Conservation (phyloP, 2,113 vertebrate genomes). For the Elanus axillaris region DNA sequence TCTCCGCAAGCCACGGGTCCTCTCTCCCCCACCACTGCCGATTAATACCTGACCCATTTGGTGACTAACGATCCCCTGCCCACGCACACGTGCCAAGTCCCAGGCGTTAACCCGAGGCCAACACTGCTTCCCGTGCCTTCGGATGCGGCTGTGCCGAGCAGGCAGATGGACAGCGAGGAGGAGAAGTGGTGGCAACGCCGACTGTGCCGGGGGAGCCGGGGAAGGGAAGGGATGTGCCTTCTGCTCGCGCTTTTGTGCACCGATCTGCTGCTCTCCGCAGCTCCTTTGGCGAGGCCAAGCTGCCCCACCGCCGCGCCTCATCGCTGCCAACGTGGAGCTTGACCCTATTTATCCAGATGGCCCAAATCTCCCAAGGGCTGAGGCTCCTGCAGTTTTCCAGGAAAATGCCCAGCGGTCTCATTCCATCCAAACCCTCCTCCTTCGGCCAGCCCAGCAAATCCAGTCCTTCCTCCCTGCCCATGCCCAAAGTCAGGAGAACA, state of each 20-base stretch:
- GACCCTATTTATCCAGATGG: constrained; percentile 78
- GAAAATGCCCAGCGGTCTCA: constrained; percentile 40
- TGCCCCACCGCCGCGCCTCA: not conserved
- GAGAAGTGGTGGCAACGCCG: not conserved
- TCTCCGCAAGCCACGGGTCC: not conserved
- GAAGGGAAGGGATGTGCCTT: constrained; percentile 25
- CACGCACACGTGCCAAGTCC: not conserved
- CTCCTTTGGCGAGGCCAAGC: not conserved
- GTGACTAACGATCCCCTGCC: not conserved
- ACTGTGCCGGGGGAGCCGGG: not conserved
- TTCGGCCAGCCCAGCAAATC: not conserved
- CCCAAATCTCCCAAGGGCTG: constrained; percentile 26
- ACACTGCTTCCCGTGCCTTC: not conserved
- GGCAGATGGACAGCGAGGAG: constrained; percentile 22
- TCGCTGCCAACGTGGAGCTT: constrained; percentile 48
- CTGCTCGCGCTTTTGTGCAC: constrained; percentile 40
- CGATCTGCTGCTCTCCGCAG: constrained; percentile 44
- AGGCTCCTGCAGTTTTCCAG: constrained; percentile 11
- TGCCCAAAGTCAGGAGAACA: not conserved
- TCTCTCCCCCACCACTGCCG: not conserved
- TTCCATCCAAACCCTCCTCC: constrained; percentile 28
- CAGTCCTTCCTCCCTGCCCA: not conserved
- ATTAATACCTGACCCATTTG: not conserved
- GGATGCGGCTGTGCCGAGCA: not conserved
- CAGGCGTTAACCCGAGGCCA: not conserved